A percentile compares a stretch with the other conserved stretches of the same genome.
phyloP scores from a whole-genome alignment of 2,113 vertebrate species.

The Tiliqua scincoides region DNA sequence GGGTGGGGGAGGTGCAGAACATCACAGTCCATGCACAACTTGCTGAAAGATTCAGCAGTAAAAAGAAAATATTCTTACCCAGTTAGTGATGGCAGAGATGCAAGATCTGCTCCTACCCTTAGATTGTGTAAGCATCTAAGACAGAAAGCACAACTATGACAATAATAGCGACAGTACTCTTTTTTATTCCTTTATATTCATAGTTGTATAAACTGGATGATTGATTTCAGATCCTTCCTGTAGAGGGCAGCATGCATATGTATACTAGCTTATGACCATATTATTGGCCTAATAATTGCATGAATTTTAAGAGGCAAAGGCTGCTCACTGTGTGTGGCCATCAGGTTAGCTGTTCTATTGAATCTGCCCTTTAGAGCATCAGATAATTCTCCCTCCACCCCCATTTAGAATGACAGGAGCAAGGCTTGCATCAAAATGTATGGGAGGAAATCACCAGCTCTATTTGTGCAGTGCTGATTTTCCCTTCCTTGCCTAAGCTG shows the following conservation, averaged over 20 bases:
- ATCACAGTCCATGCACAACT: slow-evolving; percentile 24
- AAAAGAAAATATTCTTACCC: not conserved
- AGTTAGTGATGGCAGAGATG: not conserved
- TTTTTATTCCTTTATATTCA: not conserved
- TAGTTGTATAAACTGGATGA: not conserved
- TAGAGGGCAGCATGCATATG: not conserved
- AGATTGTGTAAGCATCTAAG: not conserved
- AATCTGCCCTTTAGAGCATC: not conserved
- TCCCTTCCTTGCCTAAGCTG: not conserved
- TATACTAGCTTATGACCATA: not conserved
- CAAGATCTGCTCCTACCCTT: not conserved
- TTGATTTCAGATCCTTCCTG: not conserved
- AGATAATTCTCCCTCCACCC: not conserved
- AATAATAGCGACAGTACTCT: not conserved
- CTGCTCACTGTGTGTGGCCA: not conserved
- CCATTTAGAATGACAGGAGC: not conserved
- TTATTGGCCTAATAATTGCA: not conserved
- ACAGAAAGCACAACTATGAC: not conserved
- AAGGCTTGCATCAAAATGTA: not conserved
- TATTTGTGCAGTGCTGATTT: not conserved
- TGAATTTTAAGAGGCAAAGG: not conserved
- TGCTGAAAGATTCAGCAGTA: slow-evolving; percentile 13
- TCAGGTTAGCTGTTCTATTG: not conserved
- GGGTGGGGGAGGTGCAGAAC: slow-evolving; percentile 13
- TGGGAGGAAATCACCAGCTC: not conserved